phyloP scores from a whole-genome alignment of 2,888 invertebrate species.

The Limnephilus auricula region DNA sequence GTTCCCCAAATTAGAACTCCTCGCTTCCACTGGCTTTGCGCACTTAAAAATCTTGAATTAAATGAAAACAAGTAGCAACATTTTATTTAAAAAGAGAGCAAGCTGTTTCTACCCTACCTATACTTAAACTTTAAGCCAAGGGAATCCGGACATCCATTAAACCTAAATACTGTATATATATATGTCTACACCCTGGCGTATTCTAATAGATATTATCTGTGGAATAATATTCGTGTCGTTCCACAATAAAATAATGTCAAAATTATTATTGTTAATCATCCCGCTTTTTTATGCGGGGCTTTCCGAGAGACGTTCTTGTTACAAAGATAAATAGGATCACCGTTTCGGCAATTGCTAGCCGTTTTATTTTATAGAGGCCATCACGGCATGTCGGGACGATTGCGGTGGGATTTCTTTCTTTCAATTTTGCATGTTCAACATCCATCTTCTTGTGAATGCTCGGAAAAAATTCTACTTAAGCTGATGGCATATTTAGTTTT shows the following conservation, averaged over 20 bases:
- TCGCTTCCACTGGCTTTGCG: not conserved
- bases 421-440: constrained; percentile 41
- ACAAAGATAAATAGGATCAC: constrained; percentile 5
- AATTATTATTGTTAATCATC: not conserved
- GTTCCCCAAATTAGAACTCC: not conserved
- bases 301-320: not conserved
- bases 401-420: not conserved
- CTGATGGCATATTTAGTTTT: constrained; percentile 42
- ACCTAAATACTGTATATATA: not conserved
- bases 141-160: not conserved
- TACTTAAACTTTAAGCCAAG: not conserved
- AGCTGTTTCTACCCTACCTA: not conserved
- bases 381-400: constrained; percentile 4
- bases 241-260: not conserved
- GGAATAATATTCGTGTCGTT: not conserved
- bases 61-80: not conserved
- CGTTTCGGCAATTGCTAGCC: not conserved
- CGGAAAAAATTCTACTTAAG: constrained; percentile 26
- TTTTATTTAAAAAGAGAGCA: not conserved
- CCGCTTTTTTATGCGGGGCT: not conserved
- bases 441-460: constrained; percentile 23
- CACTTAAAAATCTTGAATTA: not conserved
- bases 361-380: constrained; percentile 20
- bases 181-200: not conserved
- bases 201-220: not conserved